These are phyloP conservation scores for Thera obeliscata DNA, from an alignment of 2,888 invertebrate genomes.

Conservation along the genomic window DNA sequence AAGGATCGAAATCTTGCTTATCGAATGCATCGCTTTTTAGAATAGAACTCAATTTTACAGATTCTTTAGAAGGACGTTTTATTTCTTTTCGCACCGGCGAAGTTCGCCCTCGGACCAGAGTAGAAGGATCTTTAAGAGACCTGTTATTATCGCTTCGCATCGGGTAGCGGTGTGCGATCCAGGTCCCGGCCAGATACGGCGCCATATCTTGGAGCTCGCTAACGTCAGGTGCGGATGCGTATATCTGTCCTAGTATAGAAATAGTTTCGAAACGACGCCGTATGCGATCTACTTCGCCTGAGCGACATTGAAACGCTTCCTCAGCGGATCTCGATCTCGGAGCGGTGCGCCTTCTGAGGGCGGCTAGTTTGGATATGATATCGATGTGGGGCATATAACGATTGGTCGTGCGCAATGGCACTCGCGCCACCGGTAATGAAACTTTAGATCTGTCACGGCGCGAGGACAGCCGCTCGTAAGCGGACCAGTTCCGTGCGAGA, in stretches of 20 bases:
- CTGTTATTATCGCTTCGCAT: constrained; percentile 87
- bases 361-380: constrained; percentile 94
- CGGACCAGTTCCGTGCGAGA: constrained; percentile 77
- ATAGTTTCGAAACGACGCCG: constrained; percentile 89
- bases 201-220: constrained; percentile 91
- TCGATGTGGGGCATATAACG: constrained; percentile 95
- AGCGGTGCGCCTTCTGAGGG: constrained; percentile 79
- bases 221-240: constrained; percentile 91
- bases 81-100: constrained; percentile 75
- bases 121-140: constrained; percentile 80
- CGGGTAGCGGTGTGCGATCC: constrained; percentile 92
- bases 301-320: constrained; percentile 80
- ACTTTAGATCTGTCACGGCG: constrained; percentile 63
- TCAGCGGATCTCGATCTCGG: constrained; percentile 80
- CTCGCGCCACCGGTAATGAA: constrained; percentile 87
- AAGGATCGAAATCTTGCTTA: constrained; percentile 89
- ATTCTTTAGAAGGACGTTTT: constrained; percentile 64
- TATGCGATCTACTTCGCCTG: constrained; percentile 89
- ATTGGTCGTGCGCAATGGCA: constrained; percentile 87
- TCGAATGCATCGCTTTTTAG: constrained; percentile 83
- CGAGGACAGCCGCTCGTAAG: constrained; percentile 69
- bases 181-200: constrained; percentile 90
- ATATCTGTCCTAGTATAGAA: constrained; percentile 90
- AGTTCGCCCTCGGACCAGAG: constrained; percentile 58
- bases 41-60: constrained; percentile 80